Evolutionary conservation across 2,888 invertebrate genomes (phyloP).

Genomic region (Chirona hameri): DNA sequence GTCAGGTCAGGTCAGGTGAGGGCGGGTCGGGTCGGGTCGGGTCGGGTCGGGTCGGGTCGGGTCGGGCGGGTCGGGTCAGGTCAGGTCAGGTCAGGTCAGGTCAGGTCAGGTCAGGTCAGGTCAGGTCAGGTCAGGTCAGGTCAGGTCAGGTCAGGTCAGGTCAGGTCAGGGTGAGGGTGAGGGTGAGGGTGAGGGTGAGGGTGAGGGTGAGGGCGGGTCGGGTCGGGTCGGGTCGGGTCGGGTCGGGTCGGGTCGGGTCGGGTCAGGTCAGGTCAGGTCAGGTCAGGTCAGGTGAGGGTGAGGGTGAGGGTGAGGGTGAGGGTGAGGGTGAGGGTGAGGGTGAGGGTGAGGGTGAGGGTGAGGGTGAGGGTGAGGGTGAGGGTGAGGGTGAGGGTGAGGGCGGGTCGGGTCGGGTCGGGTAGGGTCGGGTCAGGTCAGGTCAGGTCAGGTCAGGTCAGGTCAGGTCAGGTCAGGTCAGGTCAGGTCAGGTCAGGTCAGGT

Average conservation of each 20-base stretch:
- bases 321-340: too few relatives aligned
- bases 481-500: too few relatives aligned
- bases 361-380: background rate
- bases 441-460: background rate
- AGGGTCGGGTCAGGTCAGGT: background rate
- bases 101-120: background rate
- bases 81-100: background rate
- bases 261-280: background rate
- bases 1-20: background rate
- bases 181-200: background rate
- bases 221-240: background rate
- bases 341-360: background rate
- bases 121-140: background rate
- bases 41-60: background rate
- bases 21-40: background rate
- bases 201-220: background rate
- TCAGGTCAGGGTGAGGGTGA: background rate
- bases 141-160: background rate
- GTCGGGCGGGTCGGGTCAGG: background rate
- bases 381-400: background rate
- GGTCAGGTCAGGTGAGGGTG: too few relatives aligned
- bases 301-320: too few relatives aligned
- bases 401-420: background rate
- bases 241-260: background rate
- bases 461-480: too few relatives aligned